These are phyloP conservation scores for Grallaria varia DNA, from an alignment of 2,113 vertebrate genomes.

Conservation along the genomic window DNA sequence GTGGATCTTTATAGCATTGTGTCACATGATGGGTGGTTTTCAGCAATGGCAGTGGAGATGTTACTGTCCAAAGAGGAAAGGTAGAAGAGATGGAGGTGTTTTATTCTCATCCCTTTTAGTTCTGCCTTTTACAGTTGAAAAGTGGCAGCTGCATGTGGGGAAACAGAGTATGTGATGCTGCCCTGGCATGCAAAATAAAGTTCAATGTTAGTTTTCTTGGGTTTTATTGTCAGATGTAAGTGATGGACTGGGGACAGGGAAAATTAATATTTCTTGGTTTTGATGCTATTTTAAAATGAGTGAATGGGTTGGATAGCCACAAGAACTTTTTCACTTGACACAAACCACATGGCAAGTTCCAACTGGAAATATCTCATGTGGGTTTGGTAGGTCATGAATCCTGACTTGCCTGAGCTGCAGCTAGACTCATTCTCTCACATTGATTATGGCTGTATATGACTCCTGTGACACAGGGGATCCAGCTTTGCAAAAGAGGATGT, in stretches of 20 bases:
- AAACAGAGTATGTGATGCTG: not conserved
- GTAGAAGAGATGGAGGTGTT: not conserved
- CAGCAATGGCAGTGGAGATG: not conserved
- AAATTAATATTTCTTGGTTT: not conserved
- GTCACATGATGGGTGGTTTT: not conserved
- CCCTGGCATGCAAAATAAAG: not conserved
- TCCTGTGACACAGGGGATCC: not conserved
- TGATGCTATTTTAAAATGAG: not conserved
- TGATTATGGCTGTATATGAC: not conserved
- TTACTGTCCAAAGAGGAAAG: not conserved
- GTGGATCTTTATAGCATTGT: not conserved
- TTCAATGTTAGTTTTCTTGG: not conserved
- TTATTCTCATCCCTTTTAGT: not conserved
- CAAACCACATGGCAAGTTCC: not conserved
- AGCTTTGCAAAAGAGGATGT: not conserved
- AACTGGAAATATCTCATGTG: fast-evolving
- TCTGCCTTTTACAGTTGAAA: not conserved
- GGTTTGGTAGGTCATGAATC: not conserved
- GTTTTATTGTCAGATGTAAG: not conserved
- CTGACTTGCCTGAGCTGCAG: not conserved
- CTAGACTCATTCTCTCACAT: not conserved
- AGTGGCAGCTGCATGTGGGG: not conserved
- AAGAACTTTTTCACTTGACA: not conserved
- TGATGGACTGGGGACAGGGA: not conserved
- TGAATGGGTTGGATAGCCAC: not conserved